Conservation (phyloP, 2,888 invertebrate species). For the Mythimna pallens region DNA sequence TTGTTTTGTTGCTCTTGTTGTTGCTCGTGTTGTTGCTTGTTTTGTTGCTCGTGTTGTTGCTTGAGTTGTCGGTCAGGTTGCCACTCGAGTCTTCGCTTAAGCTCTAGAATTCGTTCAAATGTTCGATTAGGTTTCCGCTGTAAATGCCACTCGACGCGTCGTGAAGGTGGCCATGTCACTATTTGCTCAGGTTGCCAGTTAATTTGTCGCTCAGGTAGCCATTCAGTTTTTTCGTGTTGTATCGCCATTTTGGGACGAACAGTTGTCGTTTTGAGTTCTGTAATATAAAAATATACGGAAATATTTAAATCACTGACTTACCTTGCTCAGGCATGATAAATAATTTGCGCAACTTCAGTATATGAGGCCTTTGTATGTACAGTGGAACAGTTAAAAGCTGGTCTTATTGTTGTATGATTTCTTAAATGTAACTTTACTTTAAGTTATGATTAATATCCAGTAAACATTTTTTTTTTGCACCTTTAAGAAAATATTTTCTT, state of each 20-base stretch:
- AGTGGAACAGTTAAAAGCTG: background rate
- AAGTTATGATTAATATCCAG: no score
- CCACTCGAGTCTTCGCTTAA: background rate
- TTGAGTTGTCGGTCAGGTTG: background rate
- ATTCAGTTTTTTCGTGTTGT: no score
- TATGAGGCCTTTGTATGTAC: background rate
- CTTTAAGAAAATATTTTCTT: no score
- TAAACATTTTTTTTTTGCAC: no score
- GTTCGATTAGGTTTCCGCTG: background rate
- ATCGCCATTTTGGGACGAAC: background rate
- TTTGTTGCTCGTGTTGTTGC: background rate
- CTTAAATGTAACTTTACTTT: no score
- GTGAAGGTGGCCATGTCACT: no score
- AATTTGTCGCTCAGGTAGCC: background rate
- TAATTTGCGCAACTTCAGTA: background rate
- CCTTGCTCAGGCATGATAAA: background rate
- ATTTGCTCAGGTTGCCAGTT: background rate
- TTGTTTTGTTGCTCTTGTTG: background rate
- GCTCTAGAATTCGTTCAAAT: background rate
- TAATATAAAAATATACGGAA: background rate
- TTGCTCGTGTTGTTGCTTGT: background rate
- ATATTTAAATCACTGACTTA: background rate
- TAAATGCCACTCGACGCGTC: no score
- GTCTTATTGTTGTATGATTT: background rate
- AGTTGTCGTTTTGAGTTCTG: slow-evolving; percentile 3